These are phyloP conservation scores for Aphyosemion australe DNA, from an alignment of 2,113 vertebrate species.

Conservation along the genomic window DNA sequence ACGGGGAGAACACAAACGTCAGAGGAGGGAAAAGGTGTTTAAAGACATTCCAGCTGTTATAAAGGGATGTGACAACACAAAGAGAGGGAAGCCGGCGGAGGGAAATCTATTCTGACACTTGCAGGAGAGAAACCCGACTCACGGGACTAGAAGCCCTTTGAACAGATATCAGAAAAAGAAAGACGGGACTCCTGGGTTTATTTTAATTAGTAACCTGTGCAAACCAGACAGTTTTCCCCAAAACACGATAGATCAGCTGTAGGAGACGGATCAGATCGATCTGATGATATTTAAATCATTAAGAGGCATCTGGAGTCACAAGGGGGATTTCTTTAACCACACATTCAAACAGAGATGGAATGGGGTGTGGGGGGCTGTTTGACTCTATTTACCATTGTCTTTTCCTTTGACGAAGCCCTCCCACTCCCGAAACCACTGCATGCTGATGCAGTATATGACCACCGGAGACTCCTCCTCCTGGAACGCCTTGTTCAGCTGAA, in stretches of 20 bases:
- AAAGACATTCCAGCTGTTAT: slow-evolving; percentile 38
- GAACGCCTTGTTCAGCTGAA: slow-evolving; percentile 96
- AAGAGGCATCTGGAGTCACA: slow-evolving; percentile 4
- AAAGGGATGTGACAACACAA: slow-evolving; percentile 67
- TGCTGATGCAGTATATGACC: slow-evolving; percentile 98
- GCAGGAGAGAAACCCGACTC: slow-evolving; percentile 48
- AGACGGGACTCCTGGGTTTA: slow-evolving; percentile 18
- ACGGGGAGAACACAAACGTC: slow-evolving; percentile 37
- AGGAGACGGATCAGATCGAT: too few relatives aligned
- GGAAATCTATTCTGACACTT: slow-evolving; percentile 43
- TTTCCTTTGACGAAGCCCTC: slow-evolving; percentile 98
- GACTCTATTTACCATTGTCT: slow-evolving; percentile 89
- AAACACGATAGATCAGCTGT: neutral
- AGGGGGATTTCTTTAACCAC: slow-evolving; percentile 26
- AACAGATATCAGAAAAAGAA: slow-evolving; percentile 47
- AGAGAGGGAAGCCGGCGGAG: slow-evolving; percentile 32
- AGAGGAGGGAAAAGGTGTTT: slow-evolving; percentile 27
- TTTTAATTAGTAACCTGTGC: slow-evolving; percentile 30
- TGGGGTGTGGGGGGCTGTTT: slow-evolving; percentile 17
- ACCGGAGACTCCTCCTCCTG: slow-evolving; percentile 96
- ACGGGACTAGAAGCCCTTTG: slow-evolving; percentile 52
- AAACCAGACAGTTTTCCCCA: neutral
- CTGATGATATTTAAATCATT: neutral
- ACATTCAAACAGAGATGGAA: slow-evolving; percentile 32
- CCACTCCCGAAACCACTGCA: slow-evolving; percentile 99